Evolutionary conservation across 2,797 vertebrate species (phyloP), one percentile per base, ranked within the genome.

Genomic region (Cyprinella venusta): DNA sequence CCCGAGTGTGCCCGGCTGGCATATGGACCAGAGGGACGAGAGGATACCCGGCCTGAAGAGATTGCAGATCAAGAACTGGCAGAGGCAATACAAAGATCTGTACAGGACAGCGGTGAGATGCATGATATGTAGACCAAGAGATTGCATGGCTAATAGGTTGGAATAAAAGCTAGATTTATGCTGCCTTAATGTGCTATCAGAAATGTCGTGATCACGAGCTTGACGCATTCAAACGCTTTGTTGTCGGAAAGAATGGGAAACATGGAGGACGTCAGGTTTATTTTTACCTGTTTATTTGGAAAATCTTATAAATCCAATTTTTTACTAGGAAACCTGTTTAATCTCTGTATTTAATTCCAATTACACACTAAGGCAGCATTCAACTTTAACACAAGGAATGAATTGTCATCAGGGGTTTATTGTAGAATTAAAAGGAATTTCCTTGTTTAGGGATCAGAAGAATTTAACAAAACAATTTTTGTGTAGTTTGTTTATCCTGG

Each of bases 1-100:
- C 98, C 98, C 0, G 98, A 99, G 83, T 99, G 98, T 8, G 98
- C 98, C 15, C 94, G 97, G 0, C 90, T 99, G 90, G 97, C 97
- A 0, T 99, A 99, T 0, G 98, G 98, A 2, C 82, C 97, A 0
- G 95, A 96, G 82, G 96, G 95, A 0, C 94, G 96, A 19, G 97
- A 98, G 30, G 97, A 99, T 0, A n/a, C 94, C 61, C 93, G 90
- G 69, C 96, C 97, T 0, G 97, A 98, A 59, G 98, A 99, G 89
- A 94, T 98, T 0, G 97, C 96, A 0, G 98, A 99, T 93, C 95
- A 93, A 79, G 98, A 99, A 84, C 93, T 99, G 76, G 98, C 98
- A 42, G 98, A 99, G 91, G 98, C 97, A 5, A 94, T 99, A 90
- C 96, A 98, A 89, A 96, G 97, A 84, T 99, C 98, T 0, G 96